These are phyloP conservation scores for Caenorhabditis angaria DNA, from an alignment of 2,888 invertebrate species.

Conservation along the genomic window DNA sequence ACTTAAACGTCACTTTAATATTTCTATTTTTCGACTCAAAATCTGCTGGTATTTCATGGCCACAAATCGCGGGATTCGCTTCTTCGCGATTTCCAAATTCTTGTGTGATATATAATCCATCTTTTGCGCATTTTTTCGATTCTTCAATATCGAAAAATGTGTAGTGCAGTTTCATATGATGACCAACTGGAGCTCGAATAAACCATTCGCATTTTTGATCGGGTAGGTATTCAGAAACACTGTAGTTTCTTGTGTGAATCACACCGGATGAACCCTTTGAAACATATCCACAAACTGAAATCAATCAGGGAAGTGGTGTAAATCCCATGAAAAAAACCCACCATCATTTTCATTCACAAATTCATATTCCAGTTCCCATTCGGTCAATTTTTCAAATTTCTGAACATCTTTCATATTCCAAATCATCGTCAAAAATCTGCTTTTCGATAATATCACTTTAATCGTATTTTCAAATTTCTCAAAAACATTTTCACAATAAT, in stretches of 20 bases:
- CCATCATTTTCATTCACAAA: neutral
- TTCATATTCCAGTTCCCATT: neutral
- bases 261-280: neutral
- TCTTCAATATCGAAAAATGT: neutral
- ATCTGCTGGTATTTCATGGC: neutral
- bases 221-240: neutral
- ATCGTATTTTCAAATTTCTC: neutral
- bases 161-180: neutral
- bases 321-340: neutral
- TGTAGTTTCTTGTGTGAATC: neutral
- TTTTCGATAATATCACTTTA: neutral
- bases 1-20: neutral
- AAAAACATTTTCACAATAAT: neutral
- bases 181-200: neutral
- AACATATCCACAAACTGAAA: neutral
- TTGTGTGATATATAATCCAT: neutral
- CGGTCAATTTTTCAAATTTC: neutral
- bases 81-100: neutral
- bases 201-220: neutral
- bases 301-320: neutral
- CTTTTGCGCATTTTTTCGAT: neutral
- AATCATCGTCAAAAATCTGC: neutral
- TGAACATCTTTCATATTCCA: neutral
- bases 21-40: neutral
- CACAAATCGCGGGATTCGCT: neutral